A percentile compares a stretch with the other conserved stretches of the same genome.
These are phyloP conservation scores for Harpalus rufipes DNA, from an alignment of 2,888 invertebrate species.

Conservation along the genomic window DNA sequence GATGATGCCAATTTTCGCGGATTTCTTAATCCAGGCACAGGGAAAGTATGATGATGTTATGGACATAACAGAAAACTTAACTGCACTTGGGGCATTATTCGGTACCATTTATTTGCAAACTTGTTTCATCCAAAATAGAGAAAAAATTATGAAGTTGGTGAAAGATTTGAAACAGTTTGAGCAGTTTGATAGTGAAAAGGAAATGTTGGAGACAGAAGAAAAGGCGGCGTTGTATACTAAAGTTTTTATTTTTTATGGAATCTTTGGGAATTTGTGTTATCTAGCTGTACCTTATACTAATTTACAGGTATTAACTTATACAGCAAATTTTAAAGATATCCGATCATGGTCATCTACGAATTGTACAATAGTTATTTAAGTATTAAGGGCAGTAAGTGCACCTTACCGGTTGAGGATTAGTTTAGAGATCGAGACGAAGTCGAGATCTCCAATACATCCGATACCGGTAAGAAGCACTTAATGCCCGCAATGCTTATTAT, in stretches of 20 bases:
- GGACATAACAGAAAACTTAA: constrained; percentile 57
- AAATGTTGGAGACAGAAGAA: constrained; percentile 49
- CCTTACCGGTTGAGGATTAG: no score
- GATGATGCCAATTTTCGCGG: constrained; percentile 24
- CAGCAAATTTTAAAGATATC: not conserved
- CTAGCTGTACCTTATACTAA: constrained; percentile 53
- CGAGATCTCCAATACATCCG: no score
- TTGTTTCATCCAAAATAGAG: constrained; percentile 53
- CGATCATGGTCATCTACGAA: no score
- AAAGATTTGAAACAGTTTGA: constrained; percentile 45
- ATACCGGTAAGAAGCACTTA: no score
- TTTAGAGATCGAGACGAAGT: no score
- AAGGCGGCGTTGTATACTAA: constrained; percentile 32
- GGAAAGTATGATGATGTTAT: constrained; percentile 56
- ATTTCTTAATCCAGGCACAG: constrained; percentile 53
- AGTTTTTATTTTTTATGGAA: constrained; percentile 59
- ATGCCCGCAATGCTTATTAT: no score
- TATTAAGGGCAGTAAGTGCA: no score
- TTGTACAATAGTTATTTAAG: no score
- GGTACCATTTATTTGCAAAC: constrained; percentile 52
- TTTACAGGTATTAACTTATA: constrained; percentile 26
- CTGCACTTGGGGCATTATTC: constrained; percentile 46
- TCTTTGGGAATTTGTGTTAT: constrained; percentile 53
- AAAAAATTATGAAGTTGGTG: constrained; percentile 38
- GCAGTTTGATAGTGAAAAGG: constrained; percentile 12